phyloP scores from a whole-genome alignment of 1,140 invertebrate species.

The Babylonia areolata region DNA sequence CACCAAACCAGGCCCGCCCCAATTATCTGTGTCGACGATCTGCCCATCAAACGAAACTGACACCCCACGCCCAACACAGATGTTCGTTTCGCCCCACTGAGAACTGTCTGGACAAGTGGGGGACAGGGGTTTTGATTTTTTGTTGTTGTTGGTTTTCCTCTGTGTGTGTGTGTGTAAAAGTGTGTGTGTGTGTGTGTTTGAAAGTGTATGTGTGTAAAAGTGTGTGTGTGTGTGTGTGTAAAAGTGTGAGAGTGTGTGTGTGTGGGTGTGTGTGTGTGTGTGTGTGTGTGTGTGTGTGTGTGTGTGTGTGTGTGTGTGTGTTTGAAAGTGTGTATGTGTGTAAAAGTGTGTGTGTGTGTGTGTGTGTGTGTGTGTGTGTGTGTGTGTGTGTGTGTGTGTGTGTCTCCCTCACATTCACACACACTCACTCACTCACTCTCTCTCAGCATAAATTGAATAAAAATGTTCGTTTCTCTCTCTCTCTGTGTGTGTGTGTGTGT shows the following conservation, averaged over 20 bases:
- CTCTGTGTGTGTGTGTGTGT: not conserved
- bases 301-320: too few relatives aligned
- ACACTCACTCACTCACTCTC: not conserved
- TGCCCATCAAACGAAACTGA: not conserved
- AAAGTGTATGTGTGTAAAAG: too few relatives aligned
- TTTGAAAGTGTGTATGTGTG: not conserved
- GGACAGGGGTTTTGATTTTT: too few relatives aligned
- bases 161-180: too few relatives aligned
- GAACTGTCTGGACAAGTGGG: not conserved
- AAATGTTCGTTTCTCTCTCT: not conserved
- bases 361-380: slow-evolving; percentile 22
- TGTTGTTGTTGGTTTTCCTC: too few relatives aligned
- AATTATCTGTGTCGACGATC: too few relatives aligned
- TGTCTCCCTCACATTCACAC: not conserved
- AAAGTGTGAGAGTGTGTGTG: too few relatives aligned
- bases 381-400: not conserved
- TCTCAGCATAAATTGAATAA: not conserved
- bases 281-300: too few relatives aligned
- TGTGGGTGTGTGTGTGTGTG: too few relatives aligned
- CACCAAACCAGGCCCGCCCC: too few relatives aligned
- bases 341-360: not conserved
- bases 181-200: too few relatives aligned
- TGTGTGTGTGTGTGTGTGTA: too few relatives aligned
- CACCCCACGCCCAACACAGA: not conserved
- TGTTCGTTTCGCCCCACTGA: not conserved